Percentiles rank a stretch among this genome's conserved stretches.
These are phyloP conservation scores for Drosophila pandora DNA, from an alignment of 1,140 invertebrate genomes.

Conservation along the genomic window DNA sequence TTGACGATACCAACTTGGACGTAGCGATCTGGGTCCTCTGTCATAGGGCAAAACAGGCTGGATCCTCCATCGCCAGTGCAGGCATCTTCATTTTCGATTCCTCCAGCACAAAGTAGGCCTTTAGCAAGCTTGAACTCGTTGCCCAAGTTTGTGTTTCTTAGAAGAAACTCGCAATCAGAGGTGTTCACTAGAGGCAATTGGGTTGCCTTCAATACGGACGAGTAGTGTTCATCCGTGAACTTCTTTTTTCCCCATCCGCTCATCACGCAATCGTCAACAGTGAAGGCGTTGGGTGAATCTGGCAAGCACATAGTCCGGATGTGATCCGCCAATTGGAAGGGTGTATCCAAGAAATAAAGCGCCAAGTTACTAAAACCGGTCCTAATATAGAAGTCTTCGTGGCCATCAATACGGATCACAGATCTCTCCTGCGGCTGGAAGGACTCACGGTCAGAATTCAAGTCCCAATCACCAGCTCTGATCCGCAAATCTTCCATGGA, in stretches of 20 bases:
- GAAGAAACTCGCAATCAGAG: conserved; percentile 79
- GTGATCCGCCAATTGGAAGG: conserved; percentile 85
- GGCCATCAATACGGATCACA: conserved; percentile 85
- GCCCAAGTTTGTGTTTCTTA: conserved; percentile 48
- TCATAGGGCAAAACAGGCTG: conserved; percentile 6
- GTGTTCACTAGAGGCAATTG: conserved; percentile 84
- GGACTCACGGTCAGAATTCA: conserved; percentile 86
- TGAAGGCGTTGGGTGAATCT: conserved; percentile 56
- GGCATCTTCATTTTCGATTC: conserved; percentile 84
- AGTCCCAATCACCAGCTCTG: conserved; percentile 90
- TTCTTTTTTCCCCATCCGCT: conserved; percentile 92
- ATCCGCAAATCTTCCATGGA: conserved; percentile 84
- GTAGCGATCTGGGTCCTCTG: background rate
- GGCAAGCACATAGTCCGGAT: conserved; percentile 87
- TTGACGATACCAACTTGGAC: conserved; percentile 11
- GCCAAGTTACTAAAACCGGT: conserved; percentile 85
- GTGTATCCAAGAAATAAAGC: conserved; percentile 85
- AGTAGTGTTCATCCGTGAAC: conserved; percentile 86
- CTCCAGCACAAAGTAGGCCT: conserved; percentile 86
- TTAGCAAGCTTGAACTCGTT: conserved; percentile 83
- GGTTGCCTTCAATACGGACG: conserved; percentile 87
- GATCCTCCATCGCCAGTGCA: background rate
- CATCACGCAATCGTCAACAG: conserved; percentile 87
- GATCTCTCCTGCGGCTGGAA: conserved; percentile 85
- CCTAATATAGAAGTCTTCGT: conserved; percentile 84